Conservation (phyloP, 2,797 vertebrate genomes). For the Euthynnus affinis region DNA sequence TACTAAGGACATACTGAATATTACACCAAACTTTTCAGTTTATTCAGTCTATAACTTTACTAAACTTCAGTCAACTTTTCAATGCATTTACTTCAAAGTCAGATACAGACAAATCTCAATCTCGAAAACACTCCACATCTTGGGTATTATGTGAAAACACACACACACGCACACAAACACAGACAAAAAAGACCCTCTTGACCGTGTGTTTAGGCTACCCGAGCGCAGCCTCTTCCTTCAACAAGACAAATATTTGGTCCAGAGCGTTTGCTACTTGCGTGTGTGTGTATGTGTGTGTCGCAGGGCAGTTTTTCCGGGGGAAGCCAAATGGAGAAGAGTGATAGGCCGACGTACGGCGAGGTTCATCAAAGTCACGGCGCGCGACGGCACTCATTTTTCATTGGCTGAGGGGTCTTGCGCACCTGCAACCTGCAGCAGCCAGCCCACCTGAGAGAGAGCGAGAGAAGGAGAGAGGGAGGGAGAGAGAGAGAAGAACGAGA, state of each 20-base stretch:
- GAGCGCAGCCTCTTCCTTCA: slow-evolving; percentile 91
- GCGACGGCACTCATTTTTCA: slow-evolving; percentile 97
- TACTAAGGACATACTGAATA: not conserved
- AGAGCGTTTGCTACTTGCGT: slow-evolving; percentile 81
- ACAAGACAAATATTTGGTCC: slow-evolving; percentile 94
- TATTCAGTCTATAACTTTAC: slow-evolving; percentile 14
- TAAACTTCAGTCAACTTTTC: slow-evolving; percentile 35
- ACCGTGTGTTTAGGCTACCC: slow-evolving; percentile 83
- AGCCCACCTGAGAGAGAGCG: slow-evolving; percentile 93
- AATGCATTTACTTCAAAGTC: slow-evolving; percentile 36
- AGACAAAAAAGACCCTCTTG: slow-evolving; percentile 54
- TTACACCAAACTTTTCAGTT: not conserved
- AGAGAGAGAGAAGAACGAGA: not conserved
- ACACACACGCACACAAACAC: slow-evolving; percentile 40
- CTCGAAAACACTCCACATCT: slow-evolving; percentile 19
- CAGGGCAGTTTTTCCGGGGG: slow-evolving; percentile 81
- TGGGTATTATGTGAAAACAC: slow-evolving; percentile 40
- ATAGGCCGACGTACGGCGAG: slow-evolving; percentile 90
- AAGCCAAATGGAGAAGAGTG: slow-evolving; percentile 99
- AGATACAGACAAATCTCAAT: slow-evolving; percentile 39
- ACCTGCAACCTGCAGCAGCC: slow-evolving; percentile 93
- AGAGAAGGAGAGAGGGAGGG: not conserved
- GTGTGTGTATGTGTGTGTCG: slow-evolving; percentile 43
- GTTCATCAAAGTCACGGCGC: slow-evolving; percentile 98
- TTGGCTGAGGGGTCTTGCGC: slow-evolving; percentile 91